Base-by-base conservation (phyloP, 2,888 invertebrate species). In the Melangyna quadrimaculata region DNA sequence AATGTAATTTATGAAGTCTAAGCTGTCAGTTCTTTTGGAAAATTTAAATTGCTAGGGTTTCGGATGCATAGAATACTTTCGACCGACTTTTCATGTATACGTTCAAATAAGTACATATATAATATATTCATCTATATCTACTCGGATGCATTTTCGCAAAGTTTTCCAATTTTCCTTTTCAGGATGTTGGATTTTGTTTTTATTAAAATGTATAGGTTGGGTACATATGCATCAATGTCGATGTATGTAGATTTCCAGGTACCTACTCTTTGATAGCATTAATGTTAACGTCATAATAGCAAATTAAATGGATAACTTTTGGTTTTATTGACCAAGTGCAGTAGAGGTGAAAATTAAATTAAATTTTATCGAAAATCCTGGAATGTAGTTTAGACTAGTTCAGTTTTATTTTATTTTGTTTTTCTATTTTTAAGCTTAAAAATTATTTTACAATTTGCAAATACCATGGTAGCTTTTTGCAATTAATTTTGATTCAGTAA, bases 271-370 rank as follows among this genome's bases (percentile, higher is more conserved):
- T 67, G 22, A 67, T 67, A 51, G 67, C 51, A 67, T 67, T 67
- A 51, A 35, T 24, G n/a, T 67, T 45, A 45, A 45, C 40, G n/a
- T 45, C 8, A 45, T 51, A 32, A 17, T 37, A 24, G n/a, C 6
- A n/a, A 51, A 24, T 35, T 35, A 24, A 24, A 24, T 17, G 4
- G 67, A 24, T 24, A 51, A 24, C 22, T 51, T 37, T 67, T 51
- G 6, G 32, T 51, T 65, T 37, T 12, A 22, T 35, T 22, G 24
- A 51, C n/a, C n/a, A 29, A 51, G 48, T 51, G 14, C n/a, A 67
- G n/a, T n/a, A 19, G 65, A 67, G 65, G 65, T 67, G 48, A 67
- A 67, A 67, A 67, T 67, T 32, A 48, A 65, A 32, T 48, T 32
- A 8, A 40, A 40, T 40, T 40, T n/a, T 40, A 40, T 40, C 0